Evolutionary conservation across 2,888 invertebrate genomes (phyloP), one percentile per base, ranked within the genome.

Genomic region (Melangyna quadrimaculata): DNA sequence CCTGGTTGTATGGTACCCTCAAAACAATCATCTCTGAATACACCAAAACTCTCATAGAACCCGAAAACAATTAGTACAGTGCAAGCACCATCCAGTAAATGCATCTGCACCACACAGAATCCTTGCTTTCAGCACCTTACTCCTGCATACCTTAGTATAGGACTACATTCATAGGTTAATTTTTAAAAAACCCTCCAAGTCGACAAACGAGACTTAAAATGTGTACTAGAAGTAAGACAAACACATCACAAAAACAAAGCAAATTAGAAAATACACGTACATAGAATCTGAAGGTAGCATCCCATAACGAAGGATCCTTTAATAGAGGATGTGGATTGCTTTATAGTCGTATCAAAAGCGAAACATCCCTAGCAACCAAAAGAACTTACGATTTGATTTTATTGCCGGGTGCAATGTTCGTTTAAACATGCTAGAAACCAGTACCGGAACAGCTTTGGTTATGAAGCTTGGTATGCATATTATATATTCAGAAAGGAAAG

Each of bases 321-420:
- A 24, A 51, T 32, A 51, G 22, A 51, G 67, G 35, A 51, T 67
- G 74, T 74, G 78, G 57, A 78, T 57, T 61, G 73, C 78, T 73
- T 67, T 70, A 22, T 59, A 22, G 45, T 70, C 73, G 55, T 43
- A 35, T 63, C 45, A 59, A 80, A 71, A 70, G 45, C 63, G 14
- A 53, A 59, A 24, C 59, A 61, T 61, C 37, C 37, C 24, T n/a
- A 43, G 27, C 43, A 63, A 63, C 40, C 27, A 43, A 63, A 63
- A 43, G 43, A 29, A 63, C 63, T 43, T 63, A 63, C 63, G 63
- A 48, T 67, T 69, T 72, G 45, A 29, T 40, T 72, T 51, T 43
- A 55, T 55, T 70, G 55, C 37, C 61, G 78, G 74, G 78, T 78
- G 83, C 83, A 83, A 83, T 78, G 83, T 57, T 83, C 78, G 83